Evolutionary conservation across 2,888 invertebrate genomes (phyloP).

Genomic region (Tiphia femorata): DNA sequence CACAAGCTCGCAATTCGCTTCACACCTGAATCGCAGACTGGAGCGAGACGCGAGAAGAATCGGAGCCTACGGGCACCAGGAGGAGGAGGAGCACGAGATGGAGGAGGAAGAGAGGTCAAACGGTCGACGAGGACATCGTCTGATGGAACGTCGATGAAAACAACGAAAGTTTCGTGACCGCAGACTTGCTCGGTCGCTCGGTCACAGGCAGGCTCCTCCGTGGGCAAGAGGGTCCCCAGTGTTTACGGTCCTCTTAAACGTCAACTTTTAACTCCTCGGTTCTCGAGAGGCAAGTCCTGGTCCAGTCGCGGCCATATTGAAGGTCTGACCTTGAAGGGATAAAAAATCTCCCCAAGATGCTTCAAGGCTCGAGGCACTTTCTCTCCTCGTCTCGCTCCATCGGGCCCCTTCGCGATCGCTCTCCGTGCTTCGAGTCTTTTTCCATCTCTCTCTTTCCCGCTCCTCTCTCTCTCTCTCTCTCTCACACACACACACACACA

Average conservation of each 20-base stretch:
- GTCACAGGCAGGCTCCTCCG: too few relatives aligned
- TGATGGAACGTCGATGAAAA: not conserved
- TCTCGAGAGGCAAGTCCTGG: conserved; percentile 48
- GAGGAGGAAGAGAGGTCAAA: too few relatives aligned
- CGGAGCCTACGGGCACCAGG: too few relatives aligned
- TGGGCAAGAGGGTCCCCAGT: conserved; percentile 40
- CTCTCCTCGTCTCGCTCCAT: conserved; percentile 28
- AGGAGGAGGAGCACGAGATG: too few relatives aligned
- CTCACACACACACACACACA: conserved; percentile 18
- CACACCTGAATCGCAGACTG: too few relatives aligned
- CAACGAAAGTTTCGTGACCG: not conserved
- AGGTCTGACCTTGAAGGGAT: conserved; percentile 61
- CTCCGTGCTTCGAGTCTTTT: not conserved
- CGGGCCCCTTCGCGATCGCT: conserved; percentile 9
- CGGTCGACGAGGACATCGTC: not conserved
- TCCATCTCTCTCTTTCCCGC: not conserved
- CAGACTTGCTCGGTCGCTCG: not conserved
- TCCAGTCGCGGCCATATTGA: conserved; percentile 63
- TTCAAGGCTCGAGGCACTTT: conserved; percentile 39
- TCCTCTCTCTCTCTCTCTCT: conserved; percentile 11
- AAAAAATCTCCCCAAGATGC: conserved; percentile 57
- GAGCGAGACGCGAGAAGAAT: too few relatives aligned
- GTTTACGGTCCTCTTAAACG: conserved; percentile 57
- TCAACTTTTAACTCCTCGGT: conserved; percentile 39
- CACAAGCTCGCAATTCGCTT: too few relatives aligned